phyloP scores from a whole-genome alignment of 2,797 vertebrate genomes.

The Pangasius krempfi region DNA sequence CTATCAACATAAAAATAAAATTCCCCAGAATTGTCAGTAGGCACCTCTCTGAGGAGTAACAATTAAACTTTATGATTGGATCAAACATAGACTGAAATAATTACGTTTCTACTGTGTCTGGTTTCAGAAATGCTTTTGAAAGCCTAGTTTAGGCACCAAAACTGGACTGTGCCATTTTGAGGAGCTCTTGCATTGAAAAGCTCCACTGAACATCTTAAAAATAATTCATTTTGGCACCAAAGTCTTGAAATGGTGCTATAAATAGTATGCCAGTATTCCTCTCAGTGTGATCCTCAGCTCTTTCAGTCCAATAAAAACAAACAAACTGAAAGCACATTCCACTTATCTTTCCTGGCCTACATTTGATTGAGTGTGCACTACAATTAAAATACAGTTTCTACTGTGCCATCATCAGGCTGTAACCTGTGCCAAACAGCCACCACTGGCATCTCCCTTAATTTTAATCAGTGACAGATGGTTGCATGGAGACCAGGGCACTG shows the following conservation, averaged over 20 bases:
- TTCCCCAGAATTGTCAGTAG: background rate
- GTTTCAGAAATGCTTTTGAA: background rate
- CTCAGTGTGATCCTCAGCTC: background rate
- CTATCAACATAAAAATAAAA: background rate
- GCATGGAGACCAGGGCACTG: conserved; percentile 53
- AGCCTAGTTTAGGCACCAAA: background rate
- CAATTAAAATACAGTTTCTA: conserved; percentile 21
- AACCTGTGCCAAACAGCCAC: conserved; percentile 15
- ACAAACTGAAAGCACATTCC: background rate
- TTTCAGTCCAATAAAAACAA: background rate
- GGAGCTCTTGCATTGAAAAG: background rate
- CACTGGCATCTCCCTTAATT: conserved; percentile 73
- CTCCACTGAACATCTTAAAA: background rate
- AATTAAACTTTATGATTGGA: background rate
- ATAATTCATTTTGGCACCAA: background rate
- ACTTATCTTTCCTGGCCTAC: background rate
- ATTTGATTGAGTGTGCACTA: background rate
- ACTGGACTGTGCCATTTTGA: background rate
- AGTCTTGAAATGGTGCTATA: conserved; percentile 10
- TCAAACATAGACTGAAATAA: background rate
- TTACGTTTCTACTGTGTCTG: background rate
- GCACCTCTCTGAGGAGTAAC: background rate
- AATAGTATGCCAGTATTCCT: conserved; percentile 8
- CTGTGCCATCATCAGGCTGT: background rate
- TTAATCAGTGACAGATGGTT: conserved; percentile 83